Conservation (phyloP, 2,888 invertebrate genomes). For the Cephus pulcher region DNA sequence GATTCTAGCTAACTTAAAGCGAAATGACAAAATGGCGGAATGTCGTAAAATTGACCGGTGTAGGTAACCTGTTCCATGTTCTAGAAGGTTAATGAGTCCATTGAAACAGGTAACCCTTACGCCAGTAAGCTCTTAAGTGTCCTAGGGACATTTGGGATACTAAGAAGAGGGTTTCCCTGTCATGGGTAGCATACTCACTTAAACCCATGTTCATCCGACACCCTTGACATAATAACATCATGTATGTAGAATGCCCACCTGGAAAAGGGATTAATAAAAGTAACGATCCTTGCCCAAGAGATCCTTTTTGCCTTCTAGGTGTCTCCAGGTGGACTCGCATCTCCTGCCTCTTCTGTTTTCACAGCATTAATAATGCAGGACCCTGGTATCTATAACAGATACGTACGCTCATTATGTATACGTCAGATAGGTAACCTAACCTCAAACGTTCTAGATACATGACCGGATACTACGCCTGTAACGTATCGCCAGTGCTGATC, state of each 20-base stretch:
- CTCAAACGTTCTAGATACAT: background rate
- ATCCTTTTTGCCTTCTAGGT: background rate
- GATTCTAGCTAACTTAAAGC: background rate
- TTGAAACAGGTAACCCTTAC: background rate
- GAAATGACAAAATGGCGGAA: background rate
- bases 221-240: background rate
- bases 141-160: slow-evolving; percentile 2
- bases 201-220: background rate
- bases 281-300: background rate
- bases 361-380: background rate
- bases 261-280: background rate
- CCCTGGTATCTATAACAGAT: background rate
- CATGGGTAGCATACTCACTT: background rate
- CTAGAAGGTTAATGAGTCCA: background rate
- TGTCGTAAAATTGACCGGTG: background rate
- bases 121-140: slow-evolving; percentile 4
- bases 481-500: background rate
- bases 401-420: background rate
- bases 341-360: background rate
- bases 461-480: background rate
- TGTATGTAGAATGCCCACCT: background rate
- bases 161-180: slow-evolving; percentile 5
- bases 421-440: background rate
- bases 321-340: background rate
- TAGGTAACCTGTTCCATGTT: background rate